A percentile compares a stretch with the other conserved stretches of the same genome.
phyloP scores from a whole-genome alignment of 2,113 vertebrate genomes.

The Beaufortia kweichowensis region DNA sequence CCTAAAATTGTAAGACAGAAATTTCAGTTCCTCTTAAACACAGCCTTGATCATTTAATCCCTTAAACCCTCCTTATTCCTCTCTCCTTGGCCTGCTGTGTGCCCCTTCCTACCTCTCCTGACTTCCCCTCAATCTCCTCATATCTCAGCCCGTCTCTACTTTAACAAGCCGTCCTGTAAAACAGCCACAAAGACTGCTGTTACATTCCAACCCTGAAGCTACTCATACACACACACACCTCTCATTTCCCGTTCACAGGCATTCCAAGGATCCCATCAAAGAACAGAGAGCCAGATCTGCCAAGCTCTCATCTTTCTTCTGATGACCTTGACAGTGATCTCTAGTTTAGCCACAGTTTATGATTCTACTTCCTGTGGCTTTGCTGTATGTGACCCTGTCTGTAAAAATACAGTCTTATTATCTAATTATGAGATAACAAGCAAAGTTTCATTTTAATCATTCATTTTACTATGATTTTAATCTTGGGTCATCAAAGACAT shows the following conservation, averaged over 20 bases:
- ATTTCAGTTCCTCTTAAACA: constrained; percentile 24
- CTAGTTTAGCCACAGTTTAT: constrained; percentile 2
- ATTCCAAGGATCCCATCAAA: constrained; percentile 41
- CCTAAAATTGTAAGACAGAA: not conserved
- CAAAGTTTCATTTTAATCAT: too few relatives aligned
- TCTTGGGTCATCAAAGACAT: too few relatives aligned
- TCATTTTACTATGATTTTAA: too few relatives aligned
- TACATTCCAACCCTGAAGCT: constrained; percentile 46
- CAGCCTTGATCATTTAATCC: constrained; percentile 28
- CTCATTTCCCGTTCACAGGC: constrained; percentile 20
- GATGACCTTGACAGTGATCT: constrained; percentile 29
- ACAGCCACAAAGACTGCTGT: constrained; percentile 46
- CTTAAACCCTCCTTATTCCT: constrained; percentile 20
- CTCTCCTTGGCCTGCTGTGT: constrained; percentile 21
- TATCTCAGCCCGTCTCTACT: constrained; percentile 28
- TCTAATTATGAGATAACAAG: too few relatives aligned
- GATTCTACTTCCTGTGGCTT: constrained; percentile 1
- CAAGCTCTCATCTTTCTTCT: constrained; percentile 13
- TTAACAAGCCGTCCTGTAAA: constrained; percentile 48
- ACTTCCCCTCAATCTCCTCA: constrained; percentile 6
- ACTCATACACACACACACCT: constrained; percentile 20
- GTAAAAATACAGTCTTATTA: not conserved
- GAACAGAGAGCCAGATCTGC: constrained; percentile 4
- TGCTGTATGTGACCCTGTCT: not conserved
- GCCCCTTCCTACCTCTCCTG: constrained; percentile 16